phyloP scores from a whole-genome alignment of 2,888 invertebrate genomes.

The Gari tellinella region DNA sequence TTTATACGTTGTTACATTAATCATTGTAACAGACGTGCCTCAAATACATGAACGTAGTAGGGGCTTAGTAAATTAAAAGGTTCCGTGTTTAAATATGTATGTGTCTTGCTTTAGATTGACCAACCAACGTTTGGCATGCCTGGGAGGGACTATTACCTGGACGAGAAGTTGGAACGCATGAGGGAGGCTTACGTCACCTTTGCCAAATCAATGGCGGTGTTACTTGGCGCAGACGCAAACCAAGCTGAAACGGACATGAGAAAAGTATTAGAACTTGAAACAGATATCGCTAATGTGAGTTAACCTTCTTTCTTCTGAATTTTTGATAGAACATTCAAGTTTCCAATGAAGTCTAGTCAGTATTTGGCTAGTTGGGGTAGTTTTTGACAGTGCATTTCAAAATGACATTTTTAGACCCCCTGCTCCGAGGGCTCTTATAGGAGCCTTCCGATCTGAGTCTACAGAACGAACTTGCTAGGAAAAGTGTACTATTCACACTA shows the following conservation, averaged over 20 bases:
- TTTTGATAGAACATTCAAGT: neutral
- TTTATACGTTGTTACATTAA: no score
- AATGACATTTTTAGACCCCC: no score
- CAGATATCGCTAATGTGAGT: slow-evolving; percentile 94
- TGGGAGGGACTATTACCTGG: slow-evolving; percentile 89
- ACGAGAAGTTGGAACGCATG: slow-evolving; percentile 84
- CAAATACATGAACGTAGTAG: neutral
- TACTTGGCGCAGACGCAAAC: slow-evolving; percentile 91
- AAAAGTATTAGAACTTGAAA: slow-evolving; percentile 93
- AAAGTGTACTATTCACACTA: no score
- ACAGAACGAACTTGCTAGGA: no score
- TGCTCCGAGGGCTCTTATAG: no score
- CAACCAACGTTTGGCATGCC: slow-evolving; percentile 93
- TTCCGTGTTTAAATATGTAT: no score
- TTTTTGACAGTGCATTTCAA: no score
- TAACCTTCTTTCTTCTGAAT: neutral
- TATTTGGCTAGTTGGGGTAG: no score
- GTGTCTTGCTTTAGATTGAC: slow-evolving; percentile 88
- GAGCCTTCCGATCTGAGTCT: no score
- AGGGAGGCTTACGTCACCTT: slow-evolving; percentile 94
- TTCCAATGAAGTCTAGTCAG: no score
- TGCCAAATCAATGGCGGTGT: slow-evolving; percentile 92
- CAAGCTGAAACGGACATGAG: slow-evolving; percentile 89
- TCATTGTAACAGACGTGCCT: no score
- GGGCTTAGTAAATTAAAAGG: no score